Percentiles rank a stretch among this genome's conserved stretches.
Conservation (phyloP, 2,888 invertebrate genomes). For the Willowsia nigromaculata region DNA sequence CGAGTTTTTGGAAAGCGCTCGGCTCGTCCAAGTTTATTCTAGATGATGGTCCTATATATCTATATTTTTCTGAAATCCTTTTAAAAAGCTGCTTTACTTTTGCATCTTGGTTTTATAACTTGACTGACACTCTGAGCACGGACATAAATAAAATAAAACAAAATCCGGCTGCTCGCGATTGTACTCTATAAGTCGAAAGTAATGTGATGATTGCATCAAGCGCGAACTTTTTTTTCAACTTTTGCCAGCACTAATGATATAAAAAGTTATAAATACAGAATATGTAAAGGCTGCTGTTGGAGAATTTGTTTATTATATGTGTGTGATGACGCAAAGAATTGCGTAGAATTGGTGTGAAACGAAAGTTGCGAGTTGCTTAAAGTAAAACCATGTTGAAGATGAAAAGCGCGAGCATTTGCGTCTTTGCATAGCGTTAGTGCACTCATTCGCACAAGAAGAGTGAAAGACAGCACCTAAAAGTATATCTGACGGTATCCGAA, state of each 20-base stretch:
- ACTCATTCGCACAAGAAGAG: neutral
- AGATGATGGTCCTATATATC: no score
- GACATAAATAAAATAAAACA: neutral
- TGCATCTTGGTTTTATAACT: neutral
- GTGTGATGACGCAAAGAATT: constrained; percentile 46
- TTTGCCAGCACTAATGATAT: neutral
- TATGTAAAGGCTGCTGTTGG: constrained; percentile 4
- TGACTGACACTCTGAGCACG: neutral
- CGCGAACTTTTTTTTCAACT: constrained; percentile 5
- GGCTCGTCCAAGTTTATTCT: no score
- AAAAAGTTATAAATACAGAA: no score
- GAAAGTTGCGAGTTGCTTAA: neutral
- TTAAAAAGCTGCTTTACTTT: neutral
- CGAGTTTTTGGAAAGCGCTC: neutral
- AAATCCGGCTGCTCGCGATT: constrained; percentile 14
- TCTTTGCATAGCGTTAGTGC: neutral
- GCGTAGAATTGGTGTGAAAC: constrained; percentile 18
- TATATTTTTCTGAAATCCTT: neutral
- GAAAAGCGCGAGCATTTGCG: no score
- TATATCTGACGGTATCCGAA: neutral
- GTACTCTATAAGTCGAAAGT: constrained; percentile 48
- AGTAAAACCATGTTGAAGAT: no score
- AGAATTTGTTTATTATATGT: no score
- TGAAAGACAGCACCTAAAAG: neutral
- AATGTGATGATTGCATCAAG: constrained; percentile 38